Base-by-base conservation (phyloP, 2,888 invertebrate species). In the Agrotis exclamationis region DNA sequence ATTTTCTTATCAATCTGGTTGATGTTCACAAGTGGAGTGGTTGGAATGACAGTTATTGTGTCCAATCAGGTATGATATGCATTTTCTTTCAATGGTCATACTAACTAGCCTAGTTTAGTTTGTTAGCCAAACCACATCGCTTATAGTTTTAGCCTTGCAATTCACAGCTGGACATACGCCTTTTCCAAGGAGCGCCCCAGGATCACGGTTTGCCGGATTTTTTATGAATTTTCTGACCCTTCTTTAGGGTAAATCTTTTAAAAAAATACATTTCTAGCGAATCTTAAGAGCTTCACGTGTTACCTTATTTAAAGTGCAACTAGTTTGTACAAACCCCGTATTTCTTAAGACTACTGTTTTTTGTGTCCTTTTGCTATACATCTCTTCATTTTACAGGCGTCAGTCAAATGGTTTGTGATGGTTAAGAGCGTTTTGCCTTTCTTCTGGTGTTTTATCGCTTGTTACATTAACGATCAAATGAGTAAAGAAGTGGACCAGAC, bases 21-120 rank as follows among this genome's bases (percentile, higher is more conserved):
- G 63, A 91, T 92, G 89, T 93, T 94, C 81, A 90, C 91, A 11
- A 90, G 88, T 77, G 90, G 91, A 51, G 91, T 93, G 0, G 80
- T 89, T 58, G 90, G 91, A 16, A 82, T 90, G 24, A 91, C 93
- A 16, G 65, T 92, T n/a, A 84, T 92, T 33, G 84, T 85, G 22
- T 84, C 87, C 59, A 75, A 88, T 20, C 85, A 89, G 87, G 93
- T 92, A 70, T 20, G 18, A 16, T 0, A n/a, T n/a, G 14, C 14
- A 33, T 13, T 56, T 33, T 11, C 28, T 56, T 33, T 33, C n/a
- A 56, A 33, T 56, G 6, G n/a, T 28, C n/a, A 6, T 56, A 18
- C 13, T 18, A 24, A 24, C 24, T 9, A 39, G 18, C 24, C 4
- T 6, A 14, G 45, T 14, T n/a, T n/a, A n/a, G n/a, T n/a, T n/a